Evolutionary conservation across 2,797 vertebrate genomes (phyloP).

Genomic region (Pangasius mekongensis): DNA sequence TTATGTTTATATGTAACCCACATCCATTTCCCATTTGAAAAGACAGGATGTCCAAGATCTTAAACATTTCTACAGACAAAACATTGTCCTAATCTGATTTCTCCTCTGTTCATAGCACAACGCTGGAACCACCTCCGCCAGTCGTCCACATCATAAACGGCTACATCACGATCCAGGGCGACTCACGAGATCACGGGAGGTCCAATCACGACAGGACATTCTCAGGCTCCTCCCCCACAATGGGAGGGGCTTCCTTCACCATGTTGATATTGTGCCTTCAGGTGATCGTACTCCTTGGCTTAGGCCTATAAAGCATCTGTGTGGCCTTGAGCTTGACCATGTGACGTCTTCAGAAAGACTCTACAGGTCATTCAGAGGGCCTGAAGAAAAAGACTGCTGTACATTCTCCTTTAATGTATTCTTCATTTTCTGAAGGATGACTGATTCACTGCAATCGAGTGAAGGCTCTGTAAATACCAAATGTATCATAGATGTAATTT

Average conservation of each 20-base stretch:
- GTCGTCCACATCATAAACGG: conserved; percentile 81
- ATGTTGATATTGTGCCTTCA: conserved; percentile 33
- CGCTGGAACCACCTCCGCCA: conserved; percentile 72
- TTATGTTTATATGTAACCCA: conserved; percentile 1
- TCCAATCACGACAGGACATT: conserved; percentile 61
- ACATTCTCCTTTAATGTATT: conserved; percentile 73
- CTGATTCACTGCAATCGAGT: conserved; percentile 70
- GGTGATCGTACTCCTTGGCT: neutral
- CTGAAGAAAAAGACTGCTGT: conserved; percentile 61
- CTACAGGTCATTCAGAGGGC: neutral
- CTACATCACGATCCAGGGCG: conserved; percentile 78
- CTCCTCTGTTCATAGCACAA: conserved; percentile 66
- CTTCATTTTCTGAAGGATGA: conserved; percentile 81
- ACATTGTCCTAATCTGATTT: neutral
- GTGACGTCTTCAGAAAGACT: conserved; percentile 20
- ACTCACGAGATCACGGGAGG: conserved; percentile 45
- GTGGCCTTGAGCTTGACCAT: conserved; percentile 1
- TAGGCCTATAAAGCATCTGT: neutral
- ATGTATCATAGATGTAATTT: conserved; percentile 84
- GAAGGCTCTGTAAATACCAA: conserved; percentile 69
- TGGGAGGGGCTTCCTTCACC: conserved; percentile 28
- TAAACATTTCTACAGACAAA: neutral
- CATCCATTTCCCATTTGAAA: neutral
- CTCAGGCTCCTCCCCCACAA: conserved; percentile 46
- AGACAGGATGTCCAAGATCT: neutral